Percentiles rank a stretch among this genome's conserved stretches.
Evolutionary conservation across 2,113 vertebrate species (phyloP).

Genomic region (Ardeotis arabs): DNA sequence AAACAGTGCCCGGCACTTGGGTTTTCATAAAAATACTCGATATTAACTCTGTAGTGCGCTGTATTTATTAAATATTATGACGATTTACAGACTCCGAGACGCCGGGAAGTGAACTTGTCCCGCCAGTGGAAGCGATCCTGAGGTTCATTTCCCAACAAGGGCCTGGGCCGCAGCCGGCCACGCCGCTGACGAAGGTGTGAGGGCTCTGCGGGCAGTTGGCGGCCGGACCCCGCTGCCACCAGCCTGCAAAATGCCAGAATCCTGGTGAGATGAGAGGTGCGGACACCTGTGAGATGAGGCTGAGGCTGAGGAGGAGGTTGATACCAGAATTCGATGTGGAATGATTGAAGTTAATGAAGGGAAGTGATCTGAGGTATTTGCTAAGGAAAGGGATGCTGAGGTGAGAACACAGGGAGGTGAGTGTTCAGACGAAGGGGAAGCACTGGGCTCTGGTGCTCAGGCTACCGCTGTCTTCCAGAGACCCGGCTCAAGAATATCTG

Average conservation of each 20-base stretch:
- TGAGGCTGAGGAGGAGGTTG: neutral
- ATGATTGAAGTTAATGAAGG: neutral
- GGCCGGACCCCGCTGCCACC: neutral
- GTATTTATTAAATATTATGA: accelerated
- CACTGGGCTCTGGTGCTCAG: neutral
- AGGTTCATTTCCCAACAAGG: neutral
- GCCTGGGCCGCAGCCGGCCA: neutral
- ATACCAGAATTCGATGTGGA: accelerated
- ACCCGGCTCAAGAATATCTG: accelerated
- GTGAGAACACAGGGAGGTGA: neutral
- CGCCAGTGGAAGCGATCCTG: neutral
- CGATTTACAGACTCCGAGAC: neutral
- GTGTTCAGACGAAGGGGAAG: neutral
- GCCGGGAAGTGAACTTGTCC: neutral
- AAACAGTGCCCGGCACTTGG: accelerated
- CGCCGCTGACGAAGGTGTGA: neutral
- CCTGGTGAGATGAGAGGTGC: accelerated
- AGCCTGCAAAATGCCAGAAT: neutral
- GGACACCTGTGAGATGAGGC: accelerated
- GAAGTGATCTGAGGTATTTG: neutral
- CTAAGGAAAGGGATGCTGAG: neutral
- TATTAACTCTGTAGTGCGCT: accelerated
- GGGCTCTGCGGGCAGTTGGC: neutral
- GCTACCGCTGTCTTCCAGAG: neutral
- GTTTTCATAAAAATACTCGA: accelerated